These are phyloP conservation scores for Drosophila eugracilis DNA, from an alignment of 1,140 invertebrate genomes.

Conservation along the genomic window DNA sequence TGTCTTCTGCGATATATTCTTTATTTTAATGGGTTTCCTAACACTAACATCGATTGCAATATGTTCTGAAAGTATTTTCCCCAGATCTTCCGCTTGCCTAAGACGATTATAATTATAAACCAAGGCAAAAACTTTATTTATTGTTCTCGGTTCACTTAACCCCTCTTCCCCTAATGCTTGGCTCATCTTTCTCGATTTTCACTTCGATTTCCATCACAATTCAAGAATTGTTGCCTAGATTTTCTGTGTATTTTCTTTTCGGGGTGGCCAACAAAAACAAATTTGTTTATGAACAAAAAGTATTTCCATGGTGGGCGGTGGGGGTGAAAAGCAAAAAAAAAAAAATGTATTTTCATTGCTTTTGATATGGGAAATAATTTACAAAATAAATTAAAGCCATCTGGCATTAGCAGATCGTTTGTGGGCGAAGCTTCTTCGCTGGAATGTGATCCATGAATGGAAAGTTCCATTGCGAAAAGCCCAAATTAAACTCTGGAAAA, in stretches of 20 bases:
- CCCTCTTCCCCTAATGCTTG: conserved; percentile 6
- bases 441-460: conserved; percentile 4
- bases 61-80: conserved; percentile 15
- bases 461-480: conserved; percentile 21
- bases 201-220: conserved; percentile 38
- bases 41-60: conserved; percentile 13
- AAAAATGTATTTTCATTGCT: conserved; percentile 57
- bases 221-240: conserved; percentile 14
- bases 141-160: conserved; percentile 39
- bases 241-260: conserved; percentile 38
- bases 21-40: conserved; percentile 19
- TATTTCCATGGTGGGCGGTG: conserved; percentile 5
- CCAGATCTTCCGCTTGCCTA: neutral
- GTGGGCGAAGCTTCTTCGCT: neutral
- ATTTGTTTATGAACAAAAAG: conserved; percentile 59
- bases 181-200: conserved; percentile 19
- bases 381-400: conserved; percentile 79
- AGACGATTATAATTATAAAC: conserved; percentile 44
- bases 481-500: conserved; percentile 29
- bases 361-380: conserved; percentile 80
- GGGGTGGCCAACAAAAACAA: conserved; percentile 37
- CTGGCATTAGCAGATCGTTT: conserved; percentile 68
- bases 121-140: conserved; percentile 47
- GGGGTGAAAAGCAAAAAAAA: too few species aligned
- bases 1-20: conserved; percentile 7